phyloP scores from a whole-genome alignment of 64 coral and sea anemone genomes.

The Hydrozoanthus tunicans region DNA sequence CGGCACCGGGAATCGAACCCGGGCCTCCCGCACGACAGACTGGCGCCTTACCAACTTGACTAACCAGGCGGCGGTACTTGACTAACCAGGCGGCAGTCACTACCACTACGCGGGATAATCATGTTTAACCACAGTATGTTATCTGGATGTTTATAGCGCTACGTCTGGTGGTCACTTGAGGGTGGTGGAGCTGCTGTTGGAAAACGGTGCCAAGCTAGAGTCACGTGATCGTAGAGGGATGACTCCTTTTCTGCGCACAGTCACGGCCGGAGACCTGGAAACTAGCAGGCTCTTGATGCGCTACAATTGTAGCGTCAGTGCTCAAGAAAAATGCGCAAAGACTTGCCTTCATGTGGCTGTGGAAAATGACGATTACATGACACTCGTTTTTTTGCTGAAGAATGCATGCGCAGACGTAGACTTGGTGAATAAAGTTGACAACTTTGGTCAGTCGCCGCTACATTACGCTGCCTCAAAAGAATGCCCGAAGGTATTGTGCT shows the following conservation, averaged over 20 bases:
- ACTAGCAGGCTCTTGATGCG: neutral
- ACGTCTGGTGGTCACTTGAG: constrained; percentile 14
- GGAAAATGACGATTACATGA: constrained; percentile 1
- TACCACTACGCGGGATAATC: too few relatives aligned
- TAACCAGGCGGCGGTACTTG: too few relatives aligned
- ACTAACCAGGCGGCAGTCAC: too few relatives aligned
- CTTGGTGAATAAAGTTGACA: constrained; percentile 39
- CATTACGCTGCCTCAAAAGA: constrained; percentile 29
- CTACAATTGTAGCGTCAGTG: neutral
- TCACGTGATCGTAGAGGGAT: constrained; percentile 45
- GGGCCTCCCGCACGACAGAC: too few relatives aligned
- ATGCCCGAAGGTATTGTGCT: constrained; percentile 2
- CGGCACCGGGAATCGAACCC: too few relatives aligned
- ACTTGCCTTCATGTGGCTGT: constrained; percentile 41
- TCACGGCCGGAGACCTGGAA: neutral
- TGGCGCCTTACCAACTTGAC: too few relatives aligned
- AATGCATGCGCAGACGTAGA: neutral
- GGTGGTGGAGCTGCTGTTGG: constrained; percentile 30
- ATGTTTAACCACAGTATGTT: neutral
- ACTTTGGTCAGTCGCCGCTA: constrained; percentile 15
- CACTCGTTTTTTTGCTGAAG: neutral
- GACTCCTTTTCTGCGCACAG: constrained; percentile 38
- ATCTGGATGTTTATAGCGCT: neutral
- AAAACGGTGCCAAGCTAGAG: constrained; percentile 35
- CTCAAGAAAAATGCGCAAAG: constrained; percentile 24